Evolutionary conservation across 2,888 invertebrate species (phyloP).

Genomic region (Megamerina dolium): DNA sequence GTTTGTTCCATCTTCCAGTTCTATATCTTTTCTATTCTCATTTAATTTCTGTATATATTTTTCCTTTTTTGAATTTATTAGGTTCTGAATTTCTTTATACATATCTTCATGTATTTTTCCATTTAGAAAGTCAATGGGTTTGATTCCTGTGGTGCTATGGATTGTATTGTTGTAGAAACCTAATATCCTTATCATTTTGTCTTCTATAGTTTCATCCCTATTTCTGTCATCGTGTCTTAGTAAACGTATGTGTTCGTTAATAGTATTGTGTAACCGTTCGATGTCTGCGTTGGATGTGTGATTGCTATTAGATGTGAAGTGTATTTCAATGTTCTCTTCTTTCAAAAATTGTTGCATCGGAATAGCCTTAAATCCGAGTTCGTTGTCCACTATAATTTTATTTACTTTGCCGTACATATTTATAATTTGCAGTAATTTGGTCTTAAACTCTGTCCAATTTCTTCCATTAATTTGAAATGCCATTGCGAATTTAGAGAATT

Average conservation of each 20-base stretch:
- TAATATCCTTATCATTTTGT: constrained; percentile 21
- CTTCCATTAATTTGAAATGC: no score
- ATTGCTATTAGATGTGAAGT: constrained; percentile 21
- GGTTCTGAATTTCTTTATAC: constrained; percentile 15
- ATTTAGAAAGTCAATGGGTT: constrained; percentile 21
- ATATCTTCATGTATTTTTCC: constrained; percentile 16
- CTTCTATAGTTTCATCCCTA: constrained; percentile 17
- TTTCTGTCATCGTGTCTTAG: no score
- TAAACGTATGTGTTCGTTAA: no score
- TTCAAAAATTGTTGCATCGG: constrained; percentile 18
- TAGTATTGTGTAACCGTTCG: no score
- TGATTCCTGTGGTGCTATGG: constrained; percentile 15
- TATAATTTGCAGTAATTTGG: no score
- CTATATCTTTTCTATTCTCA: no score
- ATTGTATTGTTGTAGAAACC: constrained; percentile 22
- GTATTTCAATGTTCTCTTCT: constrained; percentile 16
- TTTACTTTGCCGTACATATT: no score
- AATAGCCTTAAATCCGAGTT: constrained; percentile 21
- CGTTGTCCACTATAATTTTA: constrained; percentile 17
- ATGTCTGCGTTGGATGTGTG: no score
- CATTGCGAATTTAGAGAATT: no score
- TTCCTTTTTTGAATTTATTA: constrained; percentile 11
- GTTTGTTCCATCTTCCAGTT: no score
- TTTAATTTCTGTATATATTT: constrained; percentile 14
- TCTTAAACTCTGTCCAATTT: no score